Evolutionary conservation across 2,113 vertebrate species (phyloP).

Genomic region (Phrynosoma blainvillii): DNA sequence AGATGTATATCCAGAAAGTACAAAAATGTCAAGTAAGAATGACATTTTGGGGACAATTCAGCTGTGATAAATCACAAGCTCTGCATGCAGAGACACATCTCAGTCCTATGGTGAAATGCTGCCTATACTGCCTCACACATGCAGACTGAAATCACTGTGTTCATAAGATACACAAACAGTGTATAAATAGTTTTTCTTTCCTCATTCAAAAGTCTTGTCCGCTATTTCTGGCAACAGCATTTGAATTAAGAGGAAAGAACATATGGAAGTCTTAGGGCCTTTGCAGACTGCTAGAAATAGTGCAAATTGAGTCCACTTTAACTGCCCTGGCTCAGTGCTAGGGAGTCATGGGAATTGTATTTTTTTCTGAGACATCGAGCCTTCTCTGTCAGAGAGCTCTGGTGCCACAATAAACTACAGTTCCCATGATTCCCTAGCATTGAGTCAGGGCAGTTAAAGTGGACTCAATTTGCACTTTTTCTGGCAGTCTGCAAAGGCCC

Average conservation of each 20-base stretch:
- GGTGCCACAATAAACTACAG: no score
- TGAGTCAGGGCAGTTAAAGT: no score
- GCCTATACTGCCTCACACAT: slow-evolving; percentile 70
- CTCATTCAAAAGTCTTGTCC: slow-evolving; percentile 54
- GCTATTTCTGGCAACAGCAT: slow-evolving; percentile 46
- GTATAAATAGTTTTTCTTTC: slow-evolving; percentile 58
- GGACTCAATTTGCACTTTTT: no score
- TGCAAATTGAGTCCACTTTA: no score
- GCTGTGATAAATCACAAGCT: slow-evolving; percentile 44
- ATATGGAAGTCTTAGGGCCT: slow-evolving; percentile 43
- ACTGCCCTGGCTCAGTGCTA: no score
- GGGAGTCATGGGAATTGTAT: no score
- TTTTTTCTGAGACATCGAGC: no score
- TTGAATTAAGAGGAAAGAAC: slow-evolving; percentile 53
- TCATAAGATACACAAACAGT: slow-evolving; percentile 66
- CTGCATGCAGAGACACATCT: neutral
- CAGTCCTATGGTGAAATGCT: slow-evolving; percentile 35
- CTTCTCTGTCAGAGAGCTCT: no score
- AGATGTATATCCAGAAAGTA: slow-evolving; percentile 10
- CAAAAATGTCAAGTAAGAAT: slow-evolving; percentile 45
- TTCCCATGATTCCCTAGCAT: no score
- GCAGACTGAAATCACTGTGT: slow-evolving; percentile 78
- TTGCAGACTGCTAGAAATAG: no score
- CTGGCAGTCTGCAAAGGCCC: no score
- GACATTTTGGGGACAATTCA: slow-evolving; percentile 26